Conservation (phyloP, 64 coral and sea anemone species). For the Pocillopora damicornis region DNA sequence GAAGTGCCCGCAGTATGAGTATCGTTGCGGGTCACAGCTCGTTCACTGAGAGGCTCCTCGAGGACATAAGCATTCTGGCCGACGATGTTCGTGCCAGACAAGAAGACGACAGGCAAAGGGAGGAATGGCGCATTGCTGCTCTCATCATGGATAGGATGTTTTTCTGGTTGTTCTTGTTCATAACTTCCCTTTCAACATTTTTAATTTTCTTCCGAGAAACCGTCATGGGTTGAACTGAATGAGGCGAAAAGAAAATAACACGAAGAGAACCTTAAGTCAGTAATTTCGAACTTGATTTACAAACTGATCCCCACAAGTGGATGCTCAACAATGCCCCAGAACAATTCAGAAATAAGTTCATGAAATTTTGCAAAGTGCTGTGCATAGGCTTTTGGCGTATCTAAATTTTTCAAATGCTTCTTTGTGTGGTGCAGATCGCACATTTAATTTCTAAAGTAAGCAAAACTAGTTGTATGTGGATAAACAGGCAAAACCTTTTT, state of each 20-base stretch:
- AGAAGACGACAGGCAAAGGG: constrained; percentile 81
- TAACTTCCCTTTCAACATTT: constrained; percentile 19
- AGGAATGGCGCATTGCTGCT: constrained; percentile 85
- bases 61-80: constrained; percentile 81
- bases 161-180: constrained; percentile 50
- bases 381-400: too few species aligned
- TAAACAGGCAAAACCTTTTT: too few species aligned
- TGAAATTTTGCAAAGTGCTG: too few species aligned
- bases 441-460: too few species aligned
- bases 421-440: too few species aligned
- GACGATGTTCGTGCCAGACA: constrained; percentile 80
- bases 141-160: constrained; percentile 67
- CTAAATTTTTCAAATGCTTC: too few species aligned
- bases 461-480: too few species aligned
- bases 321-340: too few species aligned
- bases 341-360: too few species aligned
- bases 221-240: neutral
- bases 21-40: constrained; percentile 39
- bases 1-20: constrained; percentile 66
- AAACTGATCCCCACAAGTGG: neutral
- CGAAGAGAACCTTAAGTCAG: too few species aligned
- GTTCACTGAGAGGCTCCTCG: constrained; percentile 79
- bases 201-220: constrained; percentile 61
- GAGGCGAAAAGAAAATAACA: too few species aligned
- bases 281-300: neutral